Evolutionary conservation across 1,140 invertebrate genomes (phyloP).

Genomic region (Carposina sasakii): DNA sequence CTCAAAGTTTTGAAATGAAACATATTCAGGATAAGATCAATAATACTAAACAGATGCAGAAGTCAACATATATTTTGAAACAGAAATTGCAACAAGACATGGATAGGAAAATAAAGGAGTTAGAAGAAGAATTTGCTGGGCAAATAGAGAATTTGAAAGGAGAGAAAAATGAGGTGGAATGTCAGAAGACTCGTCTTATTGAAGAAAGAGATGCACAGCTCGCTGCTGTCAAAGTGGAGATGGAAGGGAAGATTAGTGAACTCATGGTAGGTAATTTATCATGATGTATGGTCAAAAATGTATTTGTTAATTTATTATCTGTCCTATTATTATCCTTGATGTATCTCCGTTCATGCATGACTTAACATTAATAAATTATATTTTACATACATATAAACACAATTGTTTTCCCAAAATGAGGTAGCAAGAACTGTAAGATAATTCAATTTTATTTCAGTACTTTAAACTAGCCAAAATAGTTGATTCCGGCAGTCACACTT

Average conservation of each 20-base stretch:
- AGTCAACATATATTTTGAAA: constrained; percentile 39
- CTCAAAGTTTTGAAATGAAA: constrained; percentile 58
- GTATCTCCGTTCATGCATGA: too few relatives aligned
- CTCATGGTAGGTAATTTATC: constrained; percentile 39
- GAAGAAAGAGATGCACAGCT: constrained; percentile 62
- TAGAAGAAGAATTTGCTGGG: constrained; percentile 56
- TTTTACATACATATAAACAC: too few relatives aligned
- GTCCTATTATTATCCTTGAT: neutral
- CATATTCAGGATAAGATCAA: constrained; percentile 59
- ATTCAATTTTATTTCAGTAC: too few relatives aligned
- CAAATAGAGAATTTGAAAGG: constrained; percentile 70
- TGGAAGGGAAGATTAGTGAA: constrained; percentile 49
- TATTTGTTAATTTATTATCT: too few relatives aligned
- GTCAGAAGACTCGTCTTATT: constrained; percentile 51
- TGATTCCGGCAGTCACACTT: too few relatives aligned
- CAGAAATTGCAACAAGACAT: constrained; percentile 45
- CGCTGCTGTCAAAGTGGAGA: constrained; percentile 57
- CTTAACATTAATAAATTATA: too few relatives aligned
- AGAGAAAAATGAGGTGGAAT: constrained; percentile 64
- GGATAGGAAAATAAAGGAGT: constrained; percentile 55
- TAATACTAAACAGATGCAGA: constrained; percentile 51
- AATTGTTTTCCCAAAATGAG: too few relatives aligned
- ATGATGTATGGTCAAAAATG: neutral
- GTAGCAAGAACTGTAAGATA: too few relatives aligned
- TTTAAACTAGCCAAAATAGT: too few relatives aligned